Evolutionary conservation across 1,140 invertebrate genomes (phyloP).

Genomic region (Hylaeus anthracinus): DNA sequence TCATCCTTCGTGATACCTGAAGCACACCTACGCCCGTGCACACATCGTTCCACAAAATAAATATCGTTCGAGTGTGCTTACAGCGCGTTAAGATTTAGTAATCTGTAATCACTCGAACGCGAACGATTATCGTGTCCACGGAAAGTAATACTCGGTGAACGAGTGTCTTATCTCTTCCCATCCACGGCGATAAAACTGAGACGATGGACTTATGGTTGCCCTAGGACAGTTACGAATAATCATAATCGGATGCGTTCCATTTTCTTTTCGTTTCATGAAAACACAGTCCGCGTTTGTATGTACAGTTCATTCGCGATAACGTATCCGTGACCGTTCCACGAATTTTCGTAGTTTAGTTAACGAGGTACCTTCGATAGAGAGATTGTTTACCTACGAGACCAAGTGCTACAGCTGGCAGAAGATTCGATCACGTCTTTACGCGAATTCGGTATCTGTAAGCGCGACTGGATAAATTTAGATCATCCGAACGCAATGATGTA

Average conservation of each 20-base stretch:
- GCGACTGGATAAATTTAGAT: background rate
- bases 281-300: no score
- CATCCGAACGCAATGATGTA: background rate
- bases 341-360: background rate
- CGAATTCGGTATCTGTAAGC: background rate
- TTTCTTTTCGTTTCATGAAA: background rate
- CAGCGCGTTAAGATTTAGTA: background rate
- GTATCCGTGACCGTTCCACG: background rate
- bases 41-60: background rate
- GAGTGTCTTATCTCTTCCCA: slow-evolving; percentile 19
- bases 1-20: background rate
- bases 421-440: background rate
- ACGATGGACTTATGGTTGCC: background rate
- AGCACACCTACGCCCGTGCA: slow-evolving; percentile 12
- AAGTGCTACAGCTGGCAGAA: background rate
- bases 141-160: background rate
- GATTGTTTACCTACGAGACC: background rate
- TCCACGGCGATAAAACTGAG: slow-evolving; percentile 11
- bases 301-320: background rate
- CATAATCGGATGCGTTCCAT: background rate
- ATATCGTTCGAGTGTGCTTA: slow-evolving; percentile 8
- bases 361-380: no score
- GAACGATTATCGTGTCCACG: background rate
- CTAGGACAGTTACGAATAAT: slow-evolving; percentile 23
- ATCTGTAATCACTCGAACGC: background rate